These are phyloP conservation scores for Aurelia sp. DNA, from an alignment of 30 jellyfish, hydroid and myxozoan species.

Conservation along the genomic window DNA sequence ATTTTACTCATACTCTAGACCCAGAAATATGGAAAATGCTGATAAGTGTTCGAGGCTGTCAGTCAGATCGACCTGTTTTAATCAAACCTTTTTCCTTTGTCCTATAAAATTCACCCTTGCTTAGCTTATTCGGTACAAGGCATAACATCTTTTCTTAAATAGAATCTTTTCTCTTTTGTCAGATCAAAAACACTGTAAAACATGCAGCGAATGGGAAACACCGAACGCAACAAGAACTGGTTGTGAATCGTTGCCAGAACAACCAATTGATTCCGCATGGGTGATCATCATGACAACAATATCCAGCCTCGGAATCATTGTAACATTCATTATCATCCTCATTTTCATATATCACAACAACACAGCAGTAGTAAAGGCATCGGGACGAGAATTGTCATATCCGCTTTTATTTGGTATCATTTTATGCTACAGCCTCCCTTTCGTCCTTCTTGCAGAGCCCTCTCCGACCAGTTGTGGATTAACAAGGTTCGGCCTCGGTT, in stretches of 20 bases:
- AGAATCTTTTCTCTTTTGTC: background rate
- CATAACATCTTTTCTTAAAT: background rate
- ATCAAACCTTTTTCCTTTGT: too few relatives aligned
- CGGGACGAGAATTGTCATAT: slow-evolving; percentile 81
- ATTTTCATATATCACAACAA: slow-evolving; percentile 65
- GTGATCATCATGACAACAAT: slow-evolving; percentile 63
- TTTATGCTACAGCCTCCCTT: slow-evolving; percentile 64
- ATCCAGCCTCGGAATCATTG: slow-evolving; percentile 75
- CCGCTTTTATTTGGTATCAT: slow-evolving; percentile 76
- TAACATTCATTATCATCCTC: slow-evolving; percentile 54
- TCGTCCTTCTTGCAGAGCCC: slow-evolving; percentile 70
- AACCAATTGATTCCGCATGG: slow-evolving; percentile 61
- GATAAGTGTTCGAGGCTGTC: too few relatives aligned
- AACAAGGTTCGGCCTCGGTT: slow-evolving; percentile 84
- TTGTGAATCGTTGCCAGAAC: slow-evolving; percentile 64
- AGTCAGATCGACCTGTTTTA: too few relatives aligned
- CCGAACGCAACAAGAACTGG: slow-evolving; percentile 70
- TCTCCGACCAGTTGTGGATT: slow-evolving; percentile 62
- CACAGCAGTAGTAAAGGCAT: slow-evolving; percentile 77
- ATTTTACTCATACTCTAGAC: too few relatives aligned
- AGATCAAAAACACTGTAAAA: slow-evolving; percentile 52
- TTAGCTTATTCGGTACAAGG: too few relatives aligned
- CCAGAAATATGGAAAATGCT: too few relatives aligned
- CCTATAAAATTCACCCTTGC: too few relatives aligned
- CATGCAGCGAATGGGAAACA: slow-evolving; percentile 37